Conservation (phyloP, 2,113 vertebrate genomes). For the Nymphicus hollandicus region DNA sequence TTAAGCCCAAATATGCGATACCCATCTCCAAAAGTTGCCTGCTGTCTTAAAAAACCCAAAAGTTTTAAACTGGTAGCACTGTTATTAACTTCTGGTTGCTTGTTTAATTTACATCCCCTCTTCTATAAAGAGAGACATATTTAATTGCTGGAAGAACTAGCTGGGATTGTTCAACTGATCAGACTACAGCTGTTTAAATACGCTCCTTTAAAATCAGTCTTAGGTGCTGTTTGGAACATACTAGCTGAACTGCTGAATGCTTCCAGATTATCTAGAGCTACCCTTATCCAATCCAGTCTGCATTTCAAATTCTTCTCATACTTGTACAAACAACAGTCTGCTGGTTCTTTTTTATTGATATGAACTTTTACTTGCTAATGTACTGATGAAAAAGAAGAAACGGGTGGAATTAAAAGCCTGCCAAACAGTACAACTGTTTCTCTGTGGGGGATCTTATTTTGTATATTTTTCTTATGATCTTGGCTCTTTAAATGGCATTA, state of each 20-base stretch:
- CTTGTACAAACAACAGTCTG: background rate
- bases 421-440: background rate
- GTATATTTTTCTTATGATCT: background rate
- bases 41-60: background rate
- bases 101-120: background rate
- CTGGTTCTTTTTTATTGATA: background rate
- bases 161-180: background rate
- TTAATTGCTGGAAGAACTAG: background rate
- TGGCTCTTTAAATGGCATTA: background rate
- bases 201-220: background rate
- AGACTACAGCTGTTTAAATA: background rate
- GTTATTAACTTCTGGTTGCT: background rate
- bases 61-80: background rate
- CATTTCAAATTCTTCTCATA: background rate
- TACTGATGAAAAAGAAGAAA: background rate
- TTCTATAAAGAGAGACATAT: background rate
- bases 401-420: background rate
- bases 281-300: background rate
- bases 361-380: background rate
- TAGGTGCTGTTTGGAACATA: background rate
- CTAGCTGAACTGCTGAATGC: background rate
- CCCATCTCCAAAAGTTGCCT: background rate
- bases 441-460: background rate
- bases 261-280: background rate
- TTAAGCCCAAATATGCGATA: background rate